Evolutionary conservation across 2,113 vertebrate genomes (phyloP).

Genomic region (Cephalopholis sonnerati): DNA sequence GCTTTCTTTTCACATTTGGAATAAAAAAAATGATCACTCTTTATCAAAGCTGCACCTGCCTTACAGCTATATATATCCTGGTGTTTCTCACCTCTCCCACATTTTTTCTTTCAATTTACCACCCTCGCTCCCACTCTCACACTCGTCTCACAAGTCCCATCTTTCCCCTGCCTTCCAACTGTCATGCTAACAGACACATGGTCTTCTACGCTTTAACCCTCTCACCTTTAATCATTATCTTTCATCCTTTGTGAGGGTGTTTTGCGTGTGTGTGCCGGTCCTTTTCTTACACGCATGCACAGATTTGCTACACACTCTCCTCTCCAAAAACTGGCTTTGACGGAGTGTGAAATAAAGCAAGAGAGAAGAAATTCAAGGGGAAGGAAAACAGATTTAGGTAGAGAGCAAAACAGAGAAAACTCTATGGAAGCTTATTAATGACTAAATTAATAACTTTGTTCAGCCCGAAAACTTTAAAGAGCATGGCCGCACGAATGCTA

Average conservation of each 20-base stretch:
- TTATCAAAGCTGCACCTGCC: constrained; percentile 52
- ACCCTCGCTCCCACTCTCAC: constrained; percentile 53
- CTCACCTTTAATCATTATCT: constrained; percentile 49
- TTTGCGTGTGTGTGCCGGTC: background rate
- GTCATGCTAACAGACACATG: constrained; percentile 33
- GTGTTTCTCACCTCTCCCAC: constrained; percentile 67
- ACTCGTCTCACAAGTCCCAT: constrained; percentile 37
- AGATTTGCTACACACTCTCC: background rate
- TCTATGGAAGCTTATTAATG: background rate
- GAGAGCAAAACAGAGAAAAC: background rate
- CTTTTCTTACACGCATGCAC: background rate
- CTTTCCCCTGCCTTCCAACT: constrained; percentile 35
- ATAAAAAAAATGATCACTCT: constrained; percentile 36
- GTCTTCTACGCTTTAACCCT: constrained; percentile 7
- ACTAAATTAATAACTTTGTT: background rate
- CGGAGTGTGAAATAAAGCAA: constrained; percentile 11
- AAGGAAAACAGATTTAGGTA: background rate
- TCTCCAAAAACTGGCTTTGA: background rate
- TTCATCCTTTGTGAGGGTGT: constrained; percentile 13
- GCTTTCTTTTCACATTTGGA: constrained; percentile 11
- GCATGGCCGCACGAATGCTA: no score
- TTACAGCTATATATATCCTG: constrained; percentile 39
- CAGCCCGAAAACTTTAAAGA: background rate
- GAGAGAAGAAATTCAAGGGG: background rate
- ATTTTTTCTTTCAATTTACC: constrained; percentile 58